Percentiles rank a stretch among this genome's conserved stretches.
These are phyloP conservation scores for Agriopis leucophaearia DNA, from an alignment of 2,888 invertebrate species.

Conservation along the genomic window DNA sequence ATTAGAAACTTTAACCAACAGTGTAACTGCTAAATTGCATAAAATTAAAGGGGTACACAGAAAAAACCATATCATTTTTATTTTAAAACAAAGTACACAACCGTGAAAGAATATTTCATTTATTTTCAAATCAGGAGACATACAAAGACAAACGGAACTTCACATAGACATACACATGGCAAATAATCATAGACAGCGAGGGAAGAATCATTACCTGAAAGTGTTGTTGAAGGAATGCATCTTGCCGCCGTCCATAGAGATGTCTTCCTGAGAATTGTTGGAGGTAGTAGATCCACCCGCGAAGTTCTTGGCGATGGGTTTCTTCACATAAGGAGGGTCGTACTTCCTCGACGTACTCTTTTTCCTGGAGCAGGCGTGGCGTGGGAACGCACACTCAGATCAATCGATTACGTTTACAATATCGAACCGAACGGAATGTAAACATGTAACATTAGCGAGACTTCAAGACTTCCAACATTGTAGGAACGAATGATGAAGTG, in stretches of 20 bases:
- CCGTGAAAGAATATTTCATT: conserved; percentile 36
- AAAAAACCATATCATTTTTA: conserved; percentile 34
- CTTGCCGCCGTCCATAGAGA: conserved; percentile 93
- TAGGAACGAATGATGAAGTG: conserved; percentile 46
- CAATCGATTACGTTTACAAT: conserved; percentile 84
- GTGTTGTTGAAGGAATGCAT: conserved; percentile 93
- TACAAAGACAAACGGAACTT: conserved; percentile 13
- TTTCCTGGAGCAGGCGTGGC: conserved; percentile 90
- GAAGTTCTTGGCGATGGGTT: conserved; percentile 92
- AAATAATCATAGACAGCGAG: not conserved
- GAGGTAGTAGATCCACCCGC: conserved; percentile 88
- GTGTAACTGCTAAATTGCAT: conserved; percentile 31
- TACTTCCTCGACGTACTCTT: conserved; percentile 96
- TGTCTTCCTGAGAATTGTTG: conserved; percentile 93
- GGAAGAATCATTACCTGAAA: conserved; percentile 88
- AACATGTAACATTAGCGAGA: conserved; percentile 58
- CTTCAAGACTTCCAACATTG: conserved; percentile 35
- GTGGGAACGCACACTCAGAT: conserved; percentile 86
- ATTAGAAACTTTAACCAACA: not conserved
- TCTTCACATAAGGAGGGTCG: conserved; percentile 95
- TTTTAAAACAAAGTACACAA: conserved; percentile 29
- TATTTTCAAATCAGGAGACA: conserved; percentile 22
- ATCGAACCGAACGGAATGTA: conserved; percentile 64
- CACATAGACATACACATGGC: conserved; percentile 14
- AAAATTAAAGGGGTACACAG: conserved; percentile 36